phyloP scores from a whole-genome alignment of 2,888 invertebrate genomes.

The Drosophila suboccidentalis region DNA sequence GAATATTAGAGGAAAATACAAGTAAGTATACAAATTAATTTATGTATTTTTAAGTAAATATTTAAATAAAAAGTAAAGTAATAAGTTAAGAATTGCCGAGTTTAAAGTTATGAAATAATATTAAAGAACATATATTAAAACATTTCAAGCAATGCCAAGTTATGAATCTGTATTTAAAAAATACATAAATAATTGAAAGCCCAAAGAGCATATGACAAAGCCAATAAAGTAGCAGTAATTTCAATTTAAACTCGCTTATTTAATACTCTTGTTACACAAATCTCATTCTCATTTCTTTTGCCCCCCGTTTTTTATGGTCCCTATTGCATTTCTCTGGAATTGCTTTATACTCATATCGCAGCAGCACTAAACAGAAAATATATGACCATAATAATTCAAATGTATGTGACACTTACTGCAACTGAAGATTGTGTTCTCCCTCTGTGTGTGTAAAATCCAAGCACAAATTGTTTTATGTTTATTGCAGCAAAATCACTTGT shows the following conservation, averaged over 20 bases:
- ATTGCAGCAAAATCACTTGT: neutral
- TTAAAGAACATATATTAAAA: neutral
- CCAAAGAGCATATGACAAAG: neutral
- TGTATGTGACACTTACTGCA: conserved; percentile 50
- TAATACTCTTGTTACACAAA: conserved; percentile 6
- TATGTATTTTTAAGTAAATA: too few species aligned
- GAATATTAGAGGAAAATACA: too few species aligned
- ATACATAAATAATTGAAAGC: neutral
- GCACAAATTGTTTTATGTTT: conserved; percentile 20
- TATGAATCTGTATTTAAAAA: neutral
- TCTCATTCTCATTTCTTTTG: conserved; percentile 11
- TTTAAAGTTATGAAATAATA: too few species aligned
- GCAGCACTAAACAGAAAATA: conserved; percentile 29
- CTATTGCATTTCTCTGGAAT: neutral
- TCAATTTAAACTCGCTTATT: neutral
- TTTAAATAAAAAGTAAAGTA: too few species aligned
- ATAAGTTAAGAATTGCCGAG: too few species aligned
- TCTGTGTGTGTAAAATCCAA: neutral
- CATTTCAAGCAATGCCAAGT: neutral
- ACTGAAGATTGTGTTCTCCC: conserved; percentile 10
- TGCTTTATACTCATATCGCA: neutral
- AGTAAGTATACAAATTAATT: too few species aligned
- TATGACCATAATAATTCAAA: conserved; percentile 41
- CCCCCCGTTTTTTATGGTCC: conserved; percentile 3
- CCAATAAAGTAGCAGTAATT: neutral